Conservation (phyloP, 2,113 vertebrate genomes). For the Dasyornis broadbenti region DNA sequence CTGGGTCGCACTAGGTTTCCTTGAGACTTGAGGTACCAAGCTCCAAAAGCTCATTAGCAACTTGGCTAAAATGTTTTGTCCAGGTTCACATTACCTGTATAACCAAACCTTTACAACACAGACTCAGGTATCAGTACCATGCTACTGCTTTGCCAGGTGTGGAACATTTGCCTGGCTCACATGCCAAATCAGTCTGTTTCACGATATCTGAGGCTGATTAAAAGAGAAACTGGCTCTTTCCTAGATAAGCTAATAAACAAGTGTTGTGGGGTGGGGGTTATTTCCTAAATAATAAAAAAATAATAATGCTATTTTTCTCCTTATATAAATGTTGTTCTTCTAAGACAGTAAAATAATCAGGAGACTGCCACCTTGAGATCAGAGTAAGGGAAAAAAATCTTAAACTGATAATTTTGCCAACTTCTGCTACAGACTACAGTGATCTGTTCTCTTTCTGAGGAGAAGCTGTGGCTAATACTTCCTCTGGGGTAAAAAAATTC, state of each 20-base stretch:
- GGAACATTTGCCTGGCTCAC: not conserved
- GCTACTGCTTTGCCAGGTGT: not conserved
- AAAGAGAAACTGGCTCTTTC: not conserved
- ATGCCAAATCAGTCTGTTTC: not conserved
- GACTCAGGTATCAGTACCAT: not conserved
- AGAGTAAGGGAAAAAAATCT: not conserved
- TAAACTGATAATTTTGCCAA: not conserved
- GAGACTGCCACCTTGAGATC: not conserved
- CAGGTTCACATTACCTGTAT: not conserved
- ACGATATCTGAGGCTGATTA: not conserved
- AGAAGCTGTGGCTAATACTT: not conserved
- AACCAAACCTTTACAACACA: not conserved
- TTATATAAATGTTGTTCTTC: not conserved
- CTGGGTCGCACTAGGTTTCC: not conserved
- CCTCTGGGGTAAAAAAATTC: not conserved
- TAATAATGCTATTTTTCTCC: not conserved
- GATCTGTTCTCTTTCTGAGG: not conserved
- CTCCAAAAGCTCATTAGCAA: not conserved
- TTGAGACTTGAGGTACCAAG: not conserved
- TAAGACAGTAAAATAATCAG: not conserved
- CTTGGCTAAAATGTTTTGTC: not conserved
- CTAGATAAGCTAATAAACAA: not conserved
- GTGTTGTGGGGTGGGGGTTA: not conserved
- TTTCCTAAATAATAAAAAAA: not conserved
- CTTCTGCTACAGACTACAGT: not conserved